These are phyloP conservation scores for Stichodactyla helianthus DNA, from an alignment of 64 coral and sea anemone species.

Conservation along the genomic window DNA sequence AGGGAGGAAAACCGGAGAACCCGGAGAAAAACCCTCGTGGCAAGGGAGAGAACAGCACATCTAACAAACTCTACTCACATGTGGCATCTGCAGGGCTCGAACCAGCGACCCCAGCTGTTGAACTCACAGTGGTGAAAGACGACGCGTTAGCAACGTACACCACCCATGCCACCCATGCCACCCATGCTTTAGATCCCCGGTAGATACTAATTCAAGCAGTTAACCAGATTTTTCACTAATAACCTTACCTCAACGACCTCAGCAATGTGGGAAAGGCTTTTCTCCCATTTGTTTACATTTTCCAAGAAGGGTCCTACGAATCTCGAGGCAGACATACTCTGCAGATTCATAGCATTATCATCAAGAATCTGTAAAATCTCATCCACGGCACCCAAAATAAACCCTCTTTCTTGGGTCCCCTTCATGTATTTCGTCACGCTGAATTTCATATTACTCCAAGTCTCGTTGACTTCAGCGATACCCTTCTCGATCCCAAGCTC, in stretches of 20 bases:
- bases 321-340: constrained; percentile 96
- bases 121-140: too few species aligned
- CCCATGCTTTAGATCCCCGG: neutral
- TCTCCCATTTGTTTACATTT: constrained; percentile 99
- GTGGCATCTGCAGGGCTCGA: too few species aligned
- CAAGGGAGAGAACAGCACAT: too few species aligned
- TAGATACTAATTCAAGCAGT: neutral
- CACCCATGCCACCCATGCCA: neutral
- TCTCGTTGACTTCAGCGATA: constrained; percentile 83
- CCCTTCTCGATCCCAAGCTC: constrained; percentile 98
- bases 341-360: constrained; percentile 97
- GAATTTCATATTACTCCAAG: constrained; percentile 97
- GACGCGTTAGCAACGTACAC: too few species aligned
- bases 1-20: too few species aligned
- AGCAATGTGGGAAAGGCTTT: constrained; percentile 94
- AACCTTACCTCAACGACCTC: constrained; percentile 92
- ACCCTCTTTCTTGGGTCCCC: constrained; percentile 95
- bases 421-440: constrained; percentile 99
- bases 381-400: constrained; percentile 84
- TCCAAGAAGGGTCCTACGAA: constrained; percentile 97
- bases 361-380: constrained; percentile 96
- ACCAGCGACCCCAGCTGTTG: too few species aligned
- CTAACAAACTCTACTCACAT: too few species aligned
- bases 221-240: neutral
- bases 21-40: too few species aligned